Evolutionary conservation across 2,797 vertebrate species (phyloP), one percentile per base, ranked within the genome.

Genomic region (Lophura swinhoii): DNA sequence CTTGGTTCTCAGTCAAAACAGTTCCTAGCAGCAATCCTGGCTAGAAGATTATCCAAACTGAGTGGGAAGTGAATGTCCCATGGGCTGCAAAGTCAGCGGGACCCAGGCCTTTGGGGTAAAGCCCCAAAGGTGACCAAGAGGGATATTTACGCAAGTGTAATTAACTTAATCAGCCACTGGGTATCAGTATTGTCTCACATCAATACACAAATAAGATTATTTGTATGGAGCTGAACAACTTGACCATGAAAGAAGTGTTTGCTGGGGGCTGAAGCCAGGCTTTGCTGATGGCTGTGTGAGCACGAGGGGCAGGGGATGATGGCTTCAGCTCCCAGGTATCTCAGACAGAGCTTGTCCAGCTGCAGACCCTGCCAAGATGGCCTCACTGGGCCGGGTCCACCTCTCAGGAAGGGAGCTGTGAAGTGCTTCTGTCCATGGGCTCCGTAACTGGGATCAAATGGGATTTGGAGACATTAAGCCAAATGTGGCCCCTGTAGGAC

Each of bases 131-230:
- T 84, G 87, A 56, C 79, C 87, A 12, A 84, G 85, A 93, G 89
- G 92, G 91, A 75, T 93, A 43, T 93, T 95, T 91, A 92, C 76
- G 73, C 87, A 81, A 95, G 87, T 96, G 96, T 96, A 96, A 96
- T 96, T 96, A 96, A 95, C 96, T 96, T 96, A 95, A 95, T 96
- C 94, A 96, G 70, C 94, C 96, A 96, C 95, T 96, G 95, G 96
- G 95, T 96, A 96, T 96, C 96, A 96, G 76, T 96, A 87, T 96
- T 96, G 96, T 96, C 83, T 95, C 94, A 96, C 92, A 88, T 86
- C 92, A 90, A 84, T 93, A 63, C 48, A 73, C 66, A 10, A 72
- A 87, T 93, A 88, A 73, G 9, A 28, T 24, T 46, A 39, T 86
- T 92, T 95, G 93, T 86, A 6, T 75, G 92, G 94, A 89, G 59